A percentile compares a stretch with the other conserved stretches of the same genome.
Evolutionary conservation across 2,797 vertebrate genomes (phyloP).

Genomic region (Chaetophractus vellerosus): DNA sequence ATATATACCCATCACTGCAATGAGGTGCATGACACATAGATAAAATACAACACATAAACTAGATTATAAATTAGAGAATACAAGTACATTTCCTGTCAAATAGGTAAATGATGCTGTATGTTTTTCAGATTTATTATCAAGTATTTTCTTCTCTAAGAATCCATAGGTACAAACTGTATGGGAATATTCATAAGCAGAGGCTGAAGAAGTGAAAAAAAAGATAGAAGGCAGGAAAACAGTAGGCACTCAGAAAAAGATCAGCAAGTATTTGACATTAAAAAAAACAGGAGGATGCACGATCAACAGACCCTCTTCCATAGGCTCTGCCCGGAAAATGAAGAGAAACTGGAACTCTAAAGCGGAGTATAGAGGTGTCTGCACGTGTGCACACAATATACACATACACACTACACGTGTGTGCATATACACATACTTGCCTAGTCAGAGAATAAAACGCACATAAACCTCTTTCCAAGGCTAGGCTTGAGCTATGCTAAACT

Average conservation of each 20-base stretch:
- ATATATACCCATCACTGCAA: not conserved
- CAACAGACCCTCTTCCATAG: not conserved
- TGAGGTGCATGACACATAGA: not conserved
- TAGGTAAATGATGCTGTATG: not conserved
- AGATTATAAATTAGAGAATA: not conserved
- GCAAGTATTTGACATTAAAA: not conserved
- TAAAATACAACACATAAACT: not conserved
- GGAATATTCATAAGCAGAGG: not conserved
- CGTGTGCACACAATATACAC: too few relatives aligned
- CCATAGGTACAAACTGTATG: not conserved
- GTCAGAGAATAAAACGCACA: not conserved
- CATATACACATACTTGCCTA: not conserved
- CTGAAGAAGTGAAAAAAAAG: not conserved
- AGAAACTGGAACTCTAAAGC: not conserved
- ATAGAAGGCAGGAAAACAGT: not conserved
- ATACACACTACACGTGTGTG: not conserved
- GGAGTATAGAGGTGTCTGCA: not conserved
- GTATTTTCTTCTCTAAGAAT: not conserved
- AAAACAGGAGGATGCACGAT: not conserved
- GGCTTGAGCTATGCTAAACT: not conserved
- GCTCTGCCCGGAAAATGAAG: not conserved
- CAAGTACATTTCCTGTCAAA: not conserved
- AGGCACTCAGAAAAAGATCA: not conserved
- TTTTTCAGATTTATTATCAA: not conserved
- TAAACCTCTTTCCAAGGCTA: not conserved